Base-by-base conservation (phyloP, 2,797 vertebrate genomes). In the Pseudomugil gertrudae region DNA sequence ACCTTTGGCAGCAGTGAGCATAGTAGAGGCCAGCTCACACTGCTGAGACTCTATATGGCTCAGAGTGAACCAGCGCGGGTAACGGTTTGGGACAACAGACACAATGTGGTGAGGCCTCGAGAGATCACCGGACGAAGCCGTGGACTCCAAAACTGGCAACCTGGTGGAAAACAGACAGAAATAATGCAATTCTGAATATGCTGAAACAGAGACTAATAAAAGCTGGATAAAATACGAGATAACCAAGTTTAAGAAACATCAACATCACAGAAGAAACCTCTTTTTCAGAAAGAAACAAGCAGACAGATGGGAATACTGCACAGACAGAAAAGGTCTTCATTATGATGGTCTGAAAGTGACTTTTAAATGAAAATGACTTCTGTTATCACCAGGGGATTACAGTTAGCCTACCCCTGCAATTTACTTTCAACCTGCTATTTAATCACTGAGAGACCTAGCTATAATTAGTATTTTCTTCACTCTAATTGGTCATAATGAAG, bases 1-100 rank as follows among this genome's bases (percentile, higher is more conserved):
- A 99, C 98, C 97, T 99, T 99, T 99, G 95, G 98, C 98, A 85
- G 98, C 97, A 66, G 98, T 99, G 78, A 99, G 95, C 98, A 99
- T 99, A 86, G 97, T 99, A 24, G 98, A 99, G 27, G 97, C 98
- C 92, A 99, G 95, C 88, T 99, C 98, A 92, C 98, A 99, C 91
- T 99, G 98, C 92, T 99, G 98, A 78, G 97, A 98, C 90, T 99
- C 98, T 19, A 99, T 97, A 94, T 99, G 98, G 94, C 96, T 98
- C 84, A 99, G 92, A 53, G 96, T 99, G 95, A 99, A 99, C 98
- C 98, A 99, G 76, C 96, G 96, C 15, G 98, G 97, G 89, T 98
- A 99, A 56, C 97, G 95, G 92, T 98, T 99, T 86, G 96, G 96
- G 88, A 98, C 96, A 80, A 99, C 97, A 7, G 97, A 98, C 24